phyloP scores from a whole-genome alignment of 2,113 vertebrate genomes.

The Actinemys pallida region DNA sequence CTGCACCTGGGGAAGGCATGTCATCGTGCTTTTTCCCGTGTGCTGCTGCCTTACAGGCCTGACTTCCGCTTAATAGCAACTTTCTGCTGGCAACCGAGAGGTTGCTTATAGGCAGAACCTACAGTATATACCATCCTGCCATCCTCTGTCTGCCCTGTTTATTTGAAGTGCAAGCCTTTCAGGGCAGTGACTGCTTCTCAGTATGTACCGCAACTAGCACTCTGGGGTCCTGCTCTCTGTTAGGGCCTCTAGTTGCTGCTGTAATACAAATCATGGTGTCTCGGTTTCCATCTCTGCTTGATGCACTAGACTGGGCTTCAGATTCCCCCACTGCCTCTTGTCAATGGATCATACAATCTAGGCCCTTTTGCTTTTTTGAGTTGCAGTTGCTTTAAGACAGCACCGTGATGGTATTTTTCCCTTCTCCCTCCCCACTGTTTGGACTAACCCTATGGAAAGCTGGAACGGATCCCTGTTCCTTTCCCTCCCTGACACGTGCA shows the following conservation, averaged over 20 bases:
- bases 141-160: neutral
- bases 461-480: constrained; percentile 33
- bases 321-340: neutral
- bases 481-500: neutral
- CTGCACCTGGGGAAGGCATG: neutral
- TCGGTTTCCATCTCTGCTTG: accelerated
- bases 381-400: constrained; percentile 36
- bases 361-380: neutral
- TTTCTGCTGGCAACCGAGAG: neutral
- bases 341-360: neutral
- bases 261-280: accelerated
- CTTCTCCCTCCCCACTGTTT: constrained; percentile 55
- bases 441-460: constrained; percentile 54
- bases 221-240: neutral
- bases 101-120: neutral
- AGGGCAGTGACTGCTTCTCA: neutral
- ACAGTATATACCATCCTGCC: neutral
- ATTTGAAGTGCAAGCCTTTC: neutral
- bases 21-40: neutral
- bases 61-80: neutral
- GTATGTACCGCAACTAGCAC: neutral
- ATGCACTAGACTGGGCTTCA: accelerated
- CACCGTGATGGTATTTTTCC: constrained; percentile 25
- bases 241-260: neutral
- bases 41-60: neutral